Conservation (phyloP, 2,797 vertebrate genomes). For the Capromys pilorides region DNA sequence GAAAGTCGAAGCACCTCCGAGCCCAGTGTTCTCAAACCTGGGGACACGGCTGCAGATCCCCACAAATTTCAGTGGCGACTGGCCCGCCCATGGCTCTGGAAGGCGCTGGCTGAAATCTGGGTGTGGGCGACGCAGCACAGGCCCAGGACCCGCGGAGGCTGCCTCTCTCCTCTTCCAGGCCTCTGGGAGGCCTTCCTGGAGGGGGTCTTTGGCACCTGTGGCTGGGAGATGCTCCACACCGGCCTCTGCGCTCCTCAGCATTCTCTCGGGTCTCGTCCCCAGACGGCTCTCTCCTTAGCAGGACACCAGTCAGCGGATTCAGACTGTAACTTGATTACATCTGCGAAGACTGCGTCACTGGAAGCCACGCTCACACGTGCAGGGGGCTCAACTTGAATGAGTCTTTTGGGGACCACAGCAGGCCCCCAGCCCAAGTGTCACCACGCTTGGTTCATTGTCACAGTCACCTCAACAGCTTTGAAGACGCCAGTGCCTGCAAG, state of each 20-base stretch:
- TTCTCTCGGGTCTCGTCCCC: neutral
- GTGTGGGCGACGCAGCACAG: neutral
- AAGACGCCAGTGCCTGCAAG: neutral
- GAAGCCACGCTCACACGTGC: neutral
- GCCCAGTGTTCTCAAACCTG: fast-evolving
- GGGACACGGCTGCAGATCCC: too few relatives aligned
- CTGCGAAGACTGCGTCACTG: neutral
- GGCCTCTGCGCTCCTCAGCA: too few relatives aligned
- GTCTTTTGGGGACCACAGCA: neutral
- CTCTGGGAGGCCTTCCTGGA: too few relatives aligned
- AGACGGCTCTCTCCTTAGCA: neutral
- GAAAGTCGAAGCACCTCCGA: neutral
- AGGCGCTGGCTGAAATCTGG: too few relatives aligned
- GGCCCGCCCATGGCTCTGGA: neutral
- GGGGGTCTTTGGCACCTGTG: neutral
- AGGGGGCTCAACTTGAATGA: fast-evolving
- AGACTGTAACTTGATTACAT: neutral
- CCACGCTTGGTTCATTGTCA: neutral
- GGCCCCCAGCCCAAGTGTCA: neutral
- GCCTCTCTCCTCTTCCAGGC: neutral
- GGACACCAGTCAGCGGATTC: neutral
- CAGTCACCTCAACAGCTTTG: neutral
- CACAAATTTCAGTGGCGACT: neutral
- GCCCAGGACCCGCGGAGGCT: neutral
- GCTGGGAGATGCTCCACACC: neutral